Evolutionary conservation across 2,113 vertebrate genomes (phyloP), one percentile per base, ranked within the genome.

Genomic region (Paedocypris sp.): DNA sequence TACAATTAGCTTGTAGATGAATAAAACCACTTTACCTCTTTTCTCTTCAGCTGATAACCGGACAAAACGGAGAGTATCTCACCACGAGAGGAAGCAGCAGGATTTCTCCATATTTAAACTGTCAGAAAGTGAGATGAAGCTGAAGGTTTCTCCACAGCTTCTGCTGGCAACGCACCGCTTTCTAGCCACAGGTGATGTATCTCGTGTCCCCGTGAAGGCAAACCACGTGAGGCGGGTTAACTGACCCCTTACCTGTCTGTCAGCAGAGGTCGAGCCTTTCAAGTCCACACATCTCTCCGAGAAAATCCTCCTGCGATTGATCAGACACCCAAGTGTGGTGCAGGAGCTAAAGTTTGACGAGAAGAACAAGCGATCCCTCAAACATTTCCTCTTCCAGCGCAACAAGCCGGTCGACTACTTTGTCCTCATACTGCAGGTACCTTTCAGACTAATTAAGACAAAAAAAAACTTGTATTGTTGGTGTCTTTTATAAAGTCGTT

Each of bases 71-170:
- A 77, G 88, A 15, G 90, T 93, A 3, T 91, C 90, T 2, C 86
- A 93, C 73, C 85, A 91, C 19, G 94, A 94, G 69, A 85, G 89
- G 74, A 96, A 93, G 69, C 87, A 83, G 26, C 93, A 97, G 18
- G 94, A 98, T 67, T 98, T 97, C 73, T 97, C 94, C 20, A 85
- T 94, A 60, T 98, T 98, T 73, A 92, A 90, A 78, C 80, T 91
- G 57, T 86, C 89, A 0, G 94, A 97, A 73, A 92, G 87, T 0
- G 91, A 97, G 70, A 85, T 92, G 82, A 91, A 79, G 54, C 88
- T 94, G 70, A 97, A 95, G 77, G 88, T 98, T 70, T 94, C 94
- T 0, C 93, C 94, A 0, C 94, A 97, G 78, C 83, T 97, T 36
- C 77, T 98, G 49, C 83, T 98, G 7, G 94, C 93, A n/a, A 97